These are phyloP conservation scores for Pyrrhosoma nymphula DNA, from an alignment of 2,888 invertebrate species.

Conservation along the genomic window DNA sequence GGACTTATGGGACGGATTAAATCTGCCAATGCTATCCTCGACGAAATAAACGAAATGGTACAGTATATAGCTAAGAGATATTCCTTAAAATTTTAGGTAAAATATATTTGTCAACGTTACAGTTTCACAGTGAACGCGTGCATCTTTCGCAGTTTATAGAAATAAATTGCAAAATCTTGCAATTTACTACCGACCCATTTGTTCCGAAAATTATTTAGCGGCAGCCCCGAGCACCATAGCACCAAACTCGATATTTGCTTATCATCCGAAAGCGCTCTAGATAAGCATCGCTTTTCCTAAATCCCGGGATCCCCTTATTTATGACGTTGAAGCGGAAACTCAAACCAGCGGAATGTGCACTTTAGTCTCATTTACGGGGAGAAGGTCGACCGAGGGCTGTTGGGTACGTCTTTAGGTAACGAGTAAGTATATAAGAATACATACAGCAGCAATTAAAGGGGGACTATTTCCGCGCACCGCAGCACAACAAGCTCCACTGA, in stretches of 20 bases:
- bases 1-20: no score
- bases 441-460: background rate
- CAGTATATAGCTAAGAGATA: no score
- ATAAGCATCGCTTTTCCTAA: background rate
- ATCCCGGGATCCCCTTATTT: background rate
- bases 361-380: background rate
- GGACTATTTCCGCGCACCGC: background rate
- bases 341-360: slow-evolving; percentile 21
- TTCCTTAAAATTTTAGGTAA: no score
- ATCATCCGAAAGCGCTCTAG: slow-evolving; percentile 12
- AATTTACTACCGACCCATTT: background rate
- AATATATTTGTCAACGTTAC: no score
- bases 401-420: background rate
- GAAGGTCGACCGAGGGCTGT: background rate
- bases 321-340: slow-evolving; percentile 1
- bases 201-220: background rate
- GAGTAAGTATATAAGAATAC: background rate
- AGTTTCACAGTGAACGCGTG: no score
- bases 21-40: no score
- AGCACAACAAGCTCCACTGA: slow-evolving; percentile 25
- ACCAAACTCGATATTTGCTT: background rate
- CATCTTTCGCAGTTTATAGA: no score
- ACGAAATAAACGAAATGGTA: no score
- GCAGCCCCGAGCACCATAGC: background rate
- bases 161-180: no score